These are phyloP conservation scores for Rhorus exstirpatorius DNA, from an alignment of 2,888 invertebrate species.

Conservation along the genomic window DNA sequence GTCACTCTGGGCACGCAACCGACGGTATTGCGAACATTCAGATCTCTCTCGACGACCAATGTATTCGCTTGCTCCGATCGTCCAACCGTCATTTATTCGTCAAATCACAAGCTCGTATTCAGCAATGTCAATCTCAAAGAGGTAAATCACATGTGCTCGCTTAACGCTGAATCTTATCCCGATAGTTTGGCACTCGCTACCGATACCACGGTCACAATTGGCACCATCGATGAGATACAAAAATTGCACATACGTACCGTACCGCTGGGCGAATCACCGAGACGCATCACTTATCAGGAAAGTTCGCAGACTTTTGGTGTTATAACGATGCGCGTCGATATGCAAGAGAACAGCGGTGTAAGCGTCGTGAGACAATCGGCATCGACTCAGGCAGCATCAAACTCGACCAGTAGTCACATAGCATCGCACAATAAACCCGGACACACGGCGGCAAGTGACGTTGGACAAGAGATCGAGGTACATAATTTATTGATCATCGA, in stretches of 20 bases:
- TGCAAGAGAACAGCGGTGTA: constrained; percentile 91
- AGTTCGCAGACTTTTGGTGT: constrained; percentile 97
- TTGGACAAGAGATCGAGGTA: constrained; percentile 95
- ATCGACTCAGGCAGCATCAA: constrained; percentile 92
- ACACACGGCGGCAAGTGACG: constrained; percentile 86
- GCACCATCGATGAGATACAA: constrained; percentile 99
- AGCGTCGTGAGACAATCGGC: constrained; percentile 90
- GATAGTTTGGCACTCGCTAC: constrained; percentile 96
- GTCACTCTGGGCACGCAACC: constrained; percentile 99
- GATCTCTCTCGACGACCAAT: constrained; percentile 96
- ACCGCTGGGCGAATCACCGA: constrained; percentile 96
- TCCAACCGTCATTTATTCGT: constrained; percentile 99
- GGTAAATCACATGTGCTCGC: constrained; percentile 98
- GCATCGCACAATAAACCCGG: constrained; percentile 84
- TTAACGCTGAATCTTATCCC: constrained; percentile 97
- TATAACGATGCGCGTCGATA: constrained; percentile 95
- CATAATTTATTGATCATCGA: constrained; percentile 96
- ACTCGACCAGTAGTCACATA: constrained; percentile 87
- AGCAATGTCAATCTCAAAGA: constrained; percentile 98
- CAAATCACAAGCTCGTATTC: constrained; percentile 99
- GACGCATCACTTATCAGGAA: constrained; percentile 98
- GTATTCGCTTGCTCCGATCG: constrained; percentile 99
- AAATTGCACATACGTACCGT: constrained; percentile 98
- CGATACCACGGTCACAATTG: constrained; percentile 96
- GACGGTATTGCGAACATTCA: constrained; percentile 96